These are phyloP conservation scores for Onychostoma macrolepis DNA, from an alignment of 2,113 vertebrate species.

Conservation along the genomic window DNA sequence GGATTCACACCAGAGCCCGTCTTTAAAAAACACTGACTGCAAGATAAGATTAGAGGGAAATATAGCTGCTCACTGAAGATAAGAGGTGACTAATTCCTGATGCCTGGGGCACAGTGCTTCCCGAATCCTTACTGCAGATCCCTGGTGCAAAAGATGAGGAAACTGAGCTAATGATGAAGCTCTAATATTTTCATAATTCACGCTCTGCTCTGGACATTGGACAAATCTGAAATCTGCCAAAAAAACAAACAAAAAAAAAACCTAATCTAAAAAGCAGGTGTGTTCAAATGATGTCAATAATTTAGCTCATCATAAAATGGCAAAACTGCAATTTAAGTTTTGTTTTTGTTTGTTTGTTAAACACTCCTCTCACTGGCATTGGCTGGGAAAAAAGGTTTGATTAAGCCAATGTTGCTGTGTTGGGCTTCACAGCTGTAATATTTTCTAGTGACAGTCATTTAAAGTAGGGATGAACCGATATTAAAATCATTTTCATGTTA, in stretches of 20 bases:
- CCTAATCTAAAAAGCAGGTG: neutral
- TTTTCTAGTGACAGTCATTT: neutral
- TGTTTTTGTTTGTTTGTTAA: neutral
- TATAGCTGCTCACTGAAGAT: constrained; percentile 68
- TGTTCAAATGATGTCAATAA: neutral
- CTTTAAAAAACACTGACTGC: constrained; percentile 53
- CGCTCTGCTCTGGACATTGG: neutral
- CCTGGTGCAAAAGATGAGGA: constrained; percentile 35
- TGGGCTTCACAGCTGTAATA: neutral
- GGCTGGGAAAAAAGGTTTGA: neutral
- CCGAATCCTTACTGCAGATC: constrained; percentile 57
- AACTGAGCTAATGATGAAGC: constrained; percentile 33
- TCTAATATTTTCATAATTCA: neutral
- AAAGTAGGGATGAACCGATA: neutral
- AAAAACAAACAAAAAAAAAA: neutral
- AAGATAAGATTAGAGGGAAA: constrained; percentile 65
- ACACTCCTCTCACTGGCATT: neutral
- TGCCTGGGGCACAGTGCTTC: constrained; percentile 58
- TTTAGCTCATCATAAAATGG: neutral
- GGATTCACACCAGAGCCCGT: constrained; percentile 30
- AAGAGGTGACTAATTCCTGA: constrained; percentile 64
- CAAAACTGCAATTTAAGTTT: neutral
- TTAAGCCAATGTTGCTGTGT: neutral
- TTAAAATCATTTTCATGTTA: neutral
- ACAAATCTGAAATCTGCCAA: neutral